A percentile compares a stretch with the other conserved stretches of the same genome.
phyloP scores from a whole-genome alignment of 2,797 vertebrate genomes.

The Hoplostethus atlanticus region DNA sequence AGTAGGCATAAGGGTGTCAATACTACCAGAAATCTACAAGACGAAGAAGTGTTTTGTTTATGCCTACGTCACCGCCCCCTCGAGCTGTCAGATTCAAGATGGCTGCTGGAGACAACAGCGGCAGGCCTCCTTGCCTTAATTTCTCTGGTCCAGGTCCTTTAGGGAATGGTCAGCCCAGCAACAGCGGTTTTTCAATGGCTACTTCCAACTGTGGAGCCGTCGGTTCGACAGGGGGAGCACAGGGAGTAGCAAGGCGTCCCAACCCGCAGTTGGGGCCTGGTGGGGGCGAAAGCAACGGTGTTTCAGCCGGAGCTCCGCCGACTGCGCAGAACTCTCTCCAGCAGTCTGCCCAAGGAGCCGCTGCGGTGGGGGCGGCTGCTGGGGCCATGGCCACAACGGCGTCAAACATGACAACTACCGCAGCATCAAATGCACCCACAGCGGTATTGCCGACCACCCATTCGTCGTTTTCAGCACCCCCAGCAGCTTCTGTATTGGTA shows the following conservation, averaged over 20 bases:
- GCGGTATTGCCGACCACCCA: constrained; percentile 69
- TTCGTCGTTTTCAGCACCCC: constrained; percentile 70
- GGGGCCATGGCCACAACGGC: constrained; percentile 80
- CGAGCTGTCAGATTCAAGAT: constrained; percentile 81
- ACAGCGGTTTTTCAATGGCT: constrained; percentile 84
- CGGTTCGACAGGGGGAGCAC: constrained; percentile 72
- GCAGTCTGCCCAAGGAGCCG: constrained; percentile 81
- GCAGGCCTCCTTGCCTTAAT: constrained; percentile 88
- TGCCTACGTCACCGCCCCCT: constrained; percentile 61
- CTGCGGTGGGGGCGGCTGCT: constrained; percentile 59
- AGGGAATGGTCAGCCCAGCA: constrained; percentile 86
- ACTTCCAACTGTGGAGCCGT: constrained; percentile 79
- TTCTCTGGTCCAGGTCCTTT: constrained; percentile 83
- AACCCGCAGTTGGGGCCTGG: constrained; percentile 88
- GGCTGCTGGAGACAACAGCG: constrained; percentile 91
- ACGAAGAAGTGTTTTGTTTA: constrained; percentile 77
- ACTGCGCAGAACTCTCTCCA: constrained; percentile 84
- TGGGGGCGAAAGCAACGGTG: constrained; percentile 82
- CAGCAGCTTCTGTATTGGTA: constrained; percentile 83
- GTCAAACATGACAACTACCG: constrained; percentile 81
- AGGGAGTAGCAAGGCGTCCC: constrained; percentile 79
- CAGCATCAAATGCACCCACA: constrained; percentile 73
- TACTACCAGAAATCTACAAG: constrained; percentile 38
- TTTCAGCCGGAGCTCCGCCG: constrained; percentile 78
- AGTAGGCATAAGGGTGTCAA: background rate